Evolutionary conservation across 2,113 vertebrate genomes (phyloP).

Genomic region (Cyprinus carpio): DNA sequence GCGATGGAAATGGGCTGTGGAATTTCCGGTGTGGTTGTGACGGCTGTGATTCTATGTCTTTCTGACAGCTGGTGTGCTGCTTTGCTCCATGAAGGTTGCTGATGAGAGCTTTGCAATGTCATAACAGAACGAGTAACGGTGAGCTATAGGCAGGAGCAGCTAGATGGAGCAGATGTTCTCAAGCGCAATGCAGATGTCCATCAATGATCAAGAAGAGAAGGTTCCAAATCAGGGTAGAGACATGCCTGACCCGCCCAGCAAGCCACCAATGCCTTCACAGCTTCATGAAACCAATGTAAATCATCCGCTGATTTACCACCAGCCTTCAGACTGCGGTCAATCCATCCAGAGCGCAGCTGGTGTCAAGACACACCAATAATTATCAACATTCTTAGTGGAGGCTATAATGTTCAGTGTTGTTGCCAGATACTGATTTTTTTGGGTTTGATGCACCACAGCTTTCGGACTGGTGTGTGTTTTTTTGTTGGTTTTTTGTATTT

Average conservation of each 20-base stretch:
- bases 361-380: background rate
- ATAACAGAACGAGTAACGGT: slow-evolving; percentile 66
- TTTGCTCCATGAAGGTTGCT: slow-evolving; percentile 61
- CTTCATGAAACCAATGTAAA: background rate
- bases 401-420: no score
- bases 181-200: slow-evolving; percentile 73
- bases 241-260: background rate
- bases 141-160: slow-evolving; percentile 69
- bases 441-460: no score
- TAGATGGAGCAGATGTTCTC: slow-evolving; percentile 72
- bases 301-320: no score
- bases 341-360: background rate
- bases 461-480: no score
- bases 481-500: no score
- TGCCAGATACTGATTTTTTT: no score
- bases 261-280: background rate
- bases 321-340: no score
- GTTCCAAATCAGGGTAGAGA: slow-evolving; percentile 76
- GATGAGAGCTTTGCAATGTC: slow-evolving; percentile 69
- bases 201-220: slow-evolving; percentile 74
- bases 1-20: background rate
- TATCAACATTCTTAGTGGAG: no score
- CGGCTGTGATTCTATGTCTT: slow-evolving; percentile 39
- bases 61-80: slow-evolving; percentile 25
- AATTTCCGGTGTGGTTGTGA: background rate